Conservation (phyloP, 2,797 vertebrate species). For the Sparidentex hasta region DNA sequence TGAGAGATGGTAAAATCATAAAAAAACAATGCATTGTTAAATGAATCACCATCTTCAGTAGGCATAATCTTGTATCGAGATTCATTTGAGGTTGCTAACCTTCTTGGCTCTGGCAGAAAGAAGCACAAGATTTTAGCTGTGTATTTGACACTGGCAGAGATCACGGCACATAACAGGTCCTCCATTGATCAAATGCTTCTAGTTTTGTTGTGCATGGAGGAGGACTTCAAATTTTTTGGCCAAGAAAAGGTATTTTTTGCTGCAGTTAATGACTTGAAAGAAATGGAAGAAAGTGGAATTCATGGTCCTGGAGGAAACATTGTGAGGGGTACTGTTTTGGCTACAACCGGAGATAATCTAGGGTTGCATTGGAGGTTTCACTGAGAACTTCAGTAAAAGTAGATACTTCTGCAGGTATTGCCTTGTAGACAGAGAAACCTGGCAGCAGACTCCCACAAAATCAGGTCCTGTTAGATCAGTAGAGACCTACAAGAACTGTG, state of each 20-base stretch:
- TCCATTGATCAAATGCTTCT: not conserved
- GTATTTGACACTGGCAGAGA: not conserved
- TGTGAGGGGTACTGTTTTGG: too few species aligned
- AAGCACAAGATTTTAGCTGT: not conserved
- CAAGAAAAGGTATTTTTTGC: constrained; percentile 5
- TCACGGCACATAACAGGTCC: not conserved
- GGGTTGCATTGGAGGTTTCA: not conserved
- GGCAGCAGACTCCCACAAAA: not conserved
- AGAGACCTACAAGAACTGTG: not conserved
- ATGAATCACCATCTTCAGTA: too few species aligned
- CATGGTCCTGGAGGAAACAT: not conserved
- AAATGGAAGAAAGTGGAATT: not conserved
- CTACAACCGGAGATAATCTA: not conserved
- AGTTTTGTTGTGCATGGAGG: not conserved
- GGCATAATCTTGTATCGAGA: not conserved
- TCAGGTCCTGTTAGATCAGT: not conserved
- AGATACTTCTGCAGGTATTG: constrained; percentile 1
- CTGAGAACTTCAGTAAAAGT: constrained; percentile 1
- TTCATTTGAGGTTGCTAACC: constrained; percentile 2
- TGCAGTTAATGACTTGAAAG: not conserved
- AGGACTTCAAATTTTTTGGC: not conserved
- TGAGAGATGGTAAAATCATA: too few species aligned
- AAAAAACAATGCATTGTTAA: too few species aligned
- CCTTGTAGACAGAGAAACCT: not conserved
- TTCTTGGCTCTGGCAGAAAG: too few species aligned